Conservation (phyloP, 2,888 invertebrate genomes). For the Cantharis rustica region DNA sequence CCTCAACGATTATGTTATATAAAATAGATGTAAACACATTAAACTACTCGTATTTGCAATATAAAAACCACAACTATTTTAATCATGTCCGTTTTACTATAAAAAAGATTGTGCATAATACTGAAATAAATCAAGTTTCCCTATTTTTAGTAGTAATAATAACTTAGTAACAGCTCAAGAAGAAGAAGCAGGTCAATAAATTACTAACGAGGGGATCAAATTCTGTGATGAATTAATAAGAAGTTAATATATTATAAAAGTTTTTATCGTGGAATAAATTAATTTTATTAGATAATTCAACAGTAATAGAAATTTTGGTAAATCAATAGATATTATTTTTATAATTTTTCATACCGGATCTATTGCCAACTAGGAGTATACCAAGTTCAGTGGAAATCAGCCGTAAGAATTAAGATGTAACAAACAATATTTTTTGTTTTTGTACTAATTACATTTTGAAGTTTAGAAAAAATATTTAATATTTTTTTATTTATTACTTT, state of each 20-base stretch:
- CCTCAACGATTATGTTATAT: conserved; percentile 23
- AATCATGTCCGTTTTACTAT: conserved; percentile 15
- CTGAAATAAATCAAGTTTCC: neutral
- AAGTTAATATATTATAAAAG: neutral
- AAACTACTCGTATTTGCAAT: conserved; percentile 13
- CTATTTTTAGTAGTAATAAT: neutral
- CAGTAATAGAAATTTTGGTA: no score
- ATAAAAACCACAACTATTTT: conserved; percentile 27
- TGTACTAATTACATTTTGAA: no score
- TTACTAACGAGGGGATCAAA: neutral
- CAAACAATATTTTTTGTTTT: no score
- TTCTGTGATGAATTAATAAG: neutral
- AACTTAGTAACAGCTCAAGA: neutral
- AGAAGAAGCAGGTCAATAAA: neutral
- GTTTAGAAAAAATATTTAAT: no score
- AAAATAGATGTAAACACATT: conserved; percentile 4
- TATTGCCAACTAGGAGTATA: no score
- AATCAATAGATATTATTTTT: no score
- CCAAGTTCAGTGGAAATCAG: no score
- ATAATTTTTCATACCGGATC: no score
- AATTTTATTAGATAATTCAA: no score
- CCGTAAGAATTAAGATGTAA: no score
- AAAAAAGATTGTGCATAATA: neutral
- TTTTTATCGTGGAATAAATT: neutral
- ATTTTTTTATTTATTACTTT: no score